Evolutionary conservation across 1,140 invertebrate genomes (phyloP), one percentile per base, ranked within the genome.

Genomic region (Leptinotarsa texana): DNA sequence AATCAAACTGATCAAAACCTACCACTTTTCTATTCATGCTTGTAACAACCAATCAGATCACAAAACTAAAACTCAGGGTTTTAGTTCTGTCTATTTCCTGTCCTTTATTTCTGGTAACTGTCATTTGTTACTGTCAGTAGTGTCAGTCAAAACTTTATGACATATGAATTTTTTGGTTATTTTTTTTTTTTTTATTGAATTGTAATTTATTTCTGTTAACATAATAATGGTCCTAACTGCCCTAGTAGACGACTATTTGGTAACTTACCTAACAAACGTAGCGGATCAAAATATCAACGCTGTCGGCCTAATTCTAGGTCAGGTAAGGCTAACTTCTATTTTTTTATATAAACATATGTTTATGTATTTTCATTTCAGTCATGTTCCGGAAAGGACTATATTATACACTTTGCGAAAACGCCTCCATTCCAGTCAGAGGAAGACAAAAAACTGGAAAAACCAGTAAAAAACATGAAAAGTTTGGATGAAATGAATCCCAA

Each of bases 341-440:
- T 80, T 70, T 72, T 77, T 8, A 5, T 76, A 78, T 75, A 22
- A 73, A 74, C 75, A 80, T 82, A 79, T 76, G 75, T 66, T 73
- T 13, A 49, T 70, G 63, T 79, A 74, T 75, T 62, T 65, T 17
- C 51, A 72, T 78, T 80, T 89, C 87, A 90, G 90, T 80, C 83
- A 57, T 88, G 88, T 51, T 83, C 83, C 61, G 87, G 89, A 76
- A 91, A 90, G 80, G 92, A 93, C 82, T 93, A 89, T 87, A 89
- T 93, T 3, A 88, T 93, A 66, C 92, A 93, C 81, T 85, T 94
- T 78, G 90, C 92, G 17, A 88, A 90, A 78, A 93, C 92, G 21
- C 91, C 92, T 21, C 89, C 89, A 62, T 89, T 79, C 82, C 80
- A 79, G 61, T 62, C 67, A 77, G 62, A 85, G 81, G 51, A 85